Percentiles rank a stretch among this genome's conserved stretches.
phyloP scores from a whole-genome alignment of 1,140 invertebrate genomes.

The Heliconius hewitsoni region DNA sequence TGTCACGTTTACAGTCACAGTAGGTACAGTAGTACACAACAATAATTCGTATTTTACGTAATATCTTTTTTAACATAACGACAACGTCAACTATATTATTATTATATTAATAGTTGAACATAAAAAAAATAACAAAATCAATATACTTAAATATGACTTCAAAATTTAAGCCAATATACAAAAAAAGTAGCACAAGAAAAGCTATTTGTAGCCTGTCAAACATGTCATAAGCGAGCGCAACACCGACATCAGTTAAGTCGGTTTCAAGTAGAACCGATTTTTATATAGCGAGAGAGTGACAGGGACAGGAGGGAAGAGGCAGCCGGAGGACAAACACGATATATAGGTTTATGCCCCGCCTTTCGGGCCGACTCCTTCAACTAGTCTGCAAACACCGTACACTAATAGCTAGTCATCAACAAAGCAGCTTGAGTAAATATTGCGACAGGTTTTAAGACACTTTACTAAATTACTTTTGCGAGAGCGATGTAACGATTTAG shows the following conservation, averaged over 20 bases:
- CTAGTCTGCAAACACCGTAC: slow-evolving; percentile 35
- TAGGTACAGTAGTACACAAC: no score
- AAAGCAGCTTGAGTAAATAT: slow-evolving; percentile 32
- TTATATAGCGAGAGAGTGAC: slow-evolving; percentile 38
- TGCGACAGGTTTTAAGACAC: slow-evolving; percentile 28
- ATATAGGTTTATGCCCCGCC: slow-evolving; percentile 18
- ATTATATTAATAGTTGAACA: no score
- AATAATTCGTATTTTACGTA: no score
- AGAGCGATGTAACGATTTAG: neutral
- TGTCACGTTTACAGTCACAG: no score
- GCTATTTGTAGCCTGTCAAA: slow-evolving; percentile 69
- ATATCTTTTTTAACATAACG: no score
- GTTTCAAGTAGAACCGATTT: slow-evolving; percentile 56
- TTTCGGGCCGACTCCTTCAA: slow-evolving; percentile 34
- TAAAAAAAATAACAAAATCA: no score
- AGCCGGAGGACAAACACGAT: slow-evolving; percentile 25
- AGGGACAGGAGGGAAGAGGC: neutral
- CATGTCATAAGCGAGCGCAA: slow-evolving; percentile 67
- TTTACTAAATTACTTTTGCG: slow-evolving; percentile 33
- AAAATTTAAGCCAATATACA: no score
- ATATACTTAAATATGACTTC: no score
- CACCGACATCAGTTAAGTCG: slow-evolving; percentile 43
- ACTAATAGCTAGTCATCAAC: slow-evolving; percentile 33
- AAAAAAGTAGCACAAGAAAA: slow-evolving; percentile 37
- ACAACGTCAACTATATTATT: no score